Percentiles rank a stretch among this genome's conserved stretches.
phyloP scores from a whole-genome alignment of 2,113 vertebrate genomes.

The Urocolius indicus region DNA sequence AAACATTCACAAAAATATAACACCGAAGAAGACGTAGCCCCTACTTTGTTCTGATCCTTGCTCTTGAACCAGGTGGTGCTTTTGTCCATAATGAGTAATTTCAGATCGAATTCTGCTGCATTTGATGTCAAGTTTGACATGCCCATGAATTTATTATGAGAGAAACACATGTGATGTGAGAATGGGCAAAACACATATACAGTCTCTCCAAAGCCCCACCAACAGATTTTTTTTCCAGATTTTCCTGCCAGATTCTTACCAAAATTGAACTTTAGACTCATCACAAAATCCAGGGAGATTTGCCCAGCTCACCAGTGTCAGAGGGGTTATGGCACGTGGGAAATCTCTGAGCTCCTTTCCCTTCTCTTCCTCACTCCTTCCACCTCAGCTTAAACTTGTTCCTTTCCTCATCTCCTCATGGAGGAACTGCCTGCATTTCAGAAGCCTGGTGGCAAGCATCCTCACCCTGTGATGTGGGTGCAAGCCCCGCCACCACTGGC shows the following conservation, averaged over 20 bases:
- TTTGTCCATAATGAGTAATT: background rate
- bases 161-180: background rate
- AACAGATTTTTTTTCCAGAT: background rate
- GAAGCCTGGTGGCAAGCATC: background rate
- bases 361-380: background rate
- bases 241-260: background rate
- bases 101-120: background rate
- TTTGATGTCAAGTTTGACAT: background rate
- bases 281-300: background rate
- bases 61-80: background rate
- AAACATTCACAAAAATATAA: background rate
- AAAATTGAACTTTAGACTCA: background rate
- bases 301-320: rapidly evolving
- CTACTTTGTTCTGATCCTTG: background rate
- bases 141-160: background rate
- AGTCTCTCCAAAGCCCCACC: background rate
- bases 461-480: rapidly evolving
- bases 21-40: background rate
- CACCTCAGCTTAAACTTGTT: background rate
- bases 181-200: background rate
- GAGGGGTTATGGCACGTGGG: too few relatives aligned
- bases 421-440: rapidly evolving
- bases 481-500: rapidly evolving
- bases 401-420: background rate
- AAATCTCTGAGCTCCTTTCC: background rate